phyloP scores from a whole-genome alignment of 2,888 invertebrate species.

The Globia sparganii region DNA sequence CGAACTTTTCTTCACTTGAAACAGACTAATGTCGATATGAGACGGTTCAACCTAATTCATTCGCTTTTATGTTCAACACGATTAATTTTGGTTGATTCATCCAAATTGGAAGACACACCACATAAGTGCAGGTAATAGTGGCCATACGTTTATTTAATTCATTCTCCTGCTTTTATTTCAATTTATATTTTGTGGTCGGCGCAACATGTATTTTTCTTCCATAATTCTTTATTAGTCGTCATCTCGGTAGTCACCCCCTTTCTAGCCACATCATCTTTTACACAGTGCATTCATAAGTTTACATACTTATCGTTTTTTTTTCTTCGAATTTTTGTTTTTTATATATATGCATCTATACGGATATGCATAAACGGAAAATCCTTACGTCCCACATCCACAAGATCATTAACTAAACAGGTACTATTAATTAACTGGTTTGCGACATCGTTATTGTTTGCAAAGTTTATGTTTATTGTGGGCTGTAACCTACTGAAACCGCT shows the following conservation, averaged over 20 bases:
- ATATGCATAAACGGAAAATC: conserved; percentile 59
- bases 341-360: conserved; percentile 17
- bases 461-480: conserved; percentile 58
- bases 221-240: background rate
- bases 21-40: background rate
- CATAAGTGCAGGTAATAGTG: background rate
- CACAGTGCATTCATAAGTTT: background rate
- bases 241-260: background rate
- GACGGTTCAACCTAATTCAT: background rate
- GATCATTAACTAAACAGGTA: conserved; percentile 53
- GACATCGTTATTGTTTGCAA: conserved; percentile 61
- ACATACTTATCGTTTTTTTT: background rate
- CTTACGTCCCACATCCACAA: conserved; percentile 58
- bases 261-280: background rate
- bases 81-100: conserved; percentile 2
- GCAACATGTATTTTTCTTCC: background rate
- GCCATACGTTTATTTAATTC: background rate
- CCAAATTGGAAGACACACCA: background rate
- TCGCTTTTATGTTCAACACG: background rate
- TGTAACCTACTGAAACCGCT: conserved; percentile 60
- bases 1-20: conserved; percentile 15
- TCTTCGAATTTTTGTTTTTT: background rate
- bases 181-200: background rate
- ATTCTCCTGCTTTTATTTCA: background rate
- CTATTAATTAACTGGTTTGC: conserved; percentile 61